phyloP scores from a whole-genome alignment of 1,140 invertebrate genomes.

The Drosophila ficusphila region DNA sequence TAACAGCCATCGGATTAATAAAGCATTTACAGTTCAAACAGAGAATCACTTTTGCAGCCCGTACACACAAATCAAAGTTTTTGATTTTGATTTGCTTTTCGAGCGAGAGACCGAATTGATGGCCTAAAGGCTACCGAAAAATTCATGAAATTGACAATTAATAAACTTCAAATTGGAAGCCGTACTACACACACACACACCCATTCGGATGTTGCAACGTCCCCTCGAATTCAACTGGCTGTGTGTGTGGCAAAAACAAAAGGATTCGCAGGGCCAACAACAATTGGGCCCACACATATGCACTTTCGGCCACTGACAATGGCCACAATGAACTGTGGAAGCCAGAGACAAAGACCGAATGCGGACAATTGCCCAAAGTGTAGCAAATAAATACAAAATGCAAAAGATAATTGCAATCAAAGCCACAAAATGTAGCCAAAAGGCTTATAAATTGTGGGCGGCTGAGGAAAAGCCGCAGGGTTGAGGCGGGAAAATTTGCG shows the following conservation, averaged over 20 bases:
- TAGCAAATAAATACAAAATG: conserved; percentile 83
- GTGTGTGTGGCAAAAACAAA: conserved; percentile 22
- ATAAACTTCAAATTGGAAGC: conserved; percentile 67
- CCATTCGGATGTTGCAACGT: too few relatives aligned
- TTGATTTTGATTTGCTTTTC: conserved; percentile 29
- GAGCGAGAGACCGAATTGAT: neutral
- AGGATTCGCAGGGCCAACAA: conserved; percentile 24
- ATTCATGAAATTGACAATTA: conserved; percentile 70
- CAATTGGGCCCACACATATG: conserved; percentile 16
- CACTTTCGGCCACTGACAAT: conserved; percentile 45
- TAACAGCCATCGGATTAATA: conserved; percentile 10
- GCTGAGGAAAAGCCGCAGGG: neutral
- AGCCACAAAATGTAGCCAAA: conserved; percentile 80
- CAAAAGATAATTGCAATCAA: conserved; percentile 81
- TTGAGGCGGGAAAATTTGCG: too few relatives aligned
- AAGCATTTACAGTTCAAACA: conserved; percentile 20
- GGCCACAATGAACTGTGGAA: conserved; percentile 27
- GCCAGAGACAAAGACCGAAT: conserved; percentile 35
- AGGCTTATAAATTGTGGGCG: conserved; percentile 78
- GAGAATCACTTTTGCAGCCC: neutral
- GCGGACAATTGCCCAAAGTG: conserved; percentile 76
- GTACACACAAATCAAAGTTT: conserved; percentile 26
- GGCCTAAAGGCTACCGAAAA: conserved; percentile 34
- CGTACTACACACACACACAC: conserved; percentile 10
- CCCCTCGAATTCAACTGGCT: too few relatives aligned